phyloP scores from a whole-genome alignment of 2,888 invertebrate genomes.

The Trichopoda pennipes region DNA sequence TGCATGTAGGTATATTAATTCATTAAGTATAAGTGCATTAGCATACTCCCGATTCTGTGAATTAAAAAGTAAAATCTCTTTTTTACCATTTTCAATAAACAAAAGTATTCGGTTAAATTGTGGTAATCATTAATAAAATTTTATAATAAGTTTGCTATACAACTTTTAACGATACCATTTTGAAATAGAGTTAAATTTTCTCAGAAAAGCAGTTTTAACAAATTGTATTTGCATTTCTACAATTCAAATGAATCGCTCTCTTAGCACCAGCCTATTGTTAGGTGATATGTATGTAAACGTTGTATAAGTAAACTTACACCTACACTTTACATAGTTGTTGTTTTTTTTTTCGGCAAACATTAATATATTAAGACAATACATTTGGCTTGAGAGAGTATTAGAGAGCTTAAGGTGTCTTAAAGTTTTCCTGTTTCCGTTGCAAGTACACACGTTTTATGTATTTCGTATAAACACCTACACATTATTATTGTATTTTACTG shows the following conservation, averaged over 20 bases:
- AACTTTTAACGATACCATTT: neutral
- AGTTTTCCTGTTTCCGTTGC: constrained; percentile 64
- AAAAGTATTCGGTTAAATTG: neutral
- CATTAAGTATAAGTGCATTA: constrained; percentile 21
- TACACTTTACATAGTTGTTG: neutral
- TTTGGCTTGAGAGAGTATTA: constrained; percentile 57
- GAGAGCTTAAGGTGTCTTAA: constrained; percentile 61
- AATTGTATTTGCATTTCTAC: too few species aligned
- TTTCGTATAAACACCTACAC: neutral
- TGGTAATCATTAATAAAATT: too few species aligned
- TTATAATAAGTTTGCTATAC: too few species aligned
- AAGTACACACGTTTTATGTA: constrained; percentile 39
- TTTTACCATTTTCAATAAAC: neutral
- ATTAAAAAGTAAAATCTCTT: neutral
- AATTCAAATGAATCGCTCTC: neutral
- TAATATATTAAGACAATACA: constrained; percentile 64
- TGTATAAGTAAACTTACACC: neutral
- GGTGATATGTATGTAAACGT: too few species aligned
- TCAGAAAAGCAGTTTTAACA: neutral
- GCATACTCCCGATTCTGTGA: neutral
- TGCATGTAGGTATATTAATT: constrained; percentile 9
- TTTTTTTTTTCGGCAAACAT: constrained; percentile 36
- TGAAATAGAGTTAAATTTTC: neutral
- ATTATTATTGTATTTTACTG: constrained; percentile 28
- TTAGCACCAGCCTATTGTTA: neutral